phyloP scores from a whole-genome alignment of 2,888 invertebrate genomes.

The Synanthedon tipuliformis region DNA sequence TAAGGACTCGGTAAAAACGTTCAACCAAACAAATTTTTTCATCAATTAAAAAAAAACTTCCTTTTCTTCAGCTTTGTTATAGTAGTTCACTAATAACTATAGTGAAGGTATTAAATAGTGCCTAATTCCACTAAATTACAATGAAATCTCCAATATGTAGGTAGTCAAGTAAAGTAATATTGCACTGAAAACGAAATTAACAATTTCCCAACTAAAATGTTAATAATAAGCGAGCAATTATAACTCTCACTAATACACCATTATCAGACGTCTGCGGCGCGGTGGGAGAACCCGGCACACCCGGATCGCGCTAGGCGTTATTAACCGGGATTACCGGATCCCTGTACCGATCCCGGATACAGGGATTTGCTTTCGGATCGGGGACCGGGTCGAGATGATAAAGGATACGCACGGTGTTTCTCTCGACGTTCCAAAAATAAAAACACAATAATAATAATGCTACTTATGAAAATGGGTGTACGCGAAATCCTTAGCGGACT shows the following conservation, averaged over 20 bases:
- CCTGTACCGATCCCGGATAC: conserved; percentile 55
- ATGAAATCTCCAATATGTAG: neutral
- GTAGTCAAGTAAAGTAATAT: too few relatives aligned
- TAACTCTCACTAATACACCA: conserved; percentile 54
- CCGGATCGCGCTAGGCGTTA: conserved; percentile 45
- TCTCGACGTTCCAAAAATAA: conserved; percentile 1
- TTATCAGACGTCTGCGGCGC: conserved; percentile 42
- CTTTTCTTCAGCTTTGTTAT: too few relatives aligned
- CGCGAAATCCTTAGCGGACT: too few relatives aligned
- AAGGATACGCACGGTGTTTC: conserved; percentile 38
- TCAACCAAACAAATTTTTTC: too few relatives aligned
- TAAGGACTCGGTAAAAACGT: too few relatives aligned
- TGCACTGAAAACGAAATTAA: neutral
- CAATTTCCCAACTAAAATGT: conserved; percentile 20
- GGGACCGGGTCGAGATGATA: conserved; percentile 59
- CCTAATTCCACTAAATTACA: neutral
- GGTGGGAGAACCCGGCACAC: conserved; percentile 20
- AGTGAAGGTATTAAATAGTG: too few relatives aligned
- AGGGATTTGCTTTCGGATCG: conserved; percentile 65
- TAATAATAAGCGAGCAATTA: conserved; percentile 52
- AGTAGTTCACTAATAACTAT: too few relatives aligned
- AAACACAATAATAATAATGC: too few relatives aligned
- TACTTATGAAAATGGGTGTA: too few relatives aligned
- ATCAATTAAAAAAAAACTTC: too few relatives aligned
- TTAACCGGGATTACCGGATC: conserved; percentile 68